These are phyloP conservation scores for Limnephilus auricula DNA, from an alignment of 2,888 invertebrate species.

Conservation along the genomic window DNA sequence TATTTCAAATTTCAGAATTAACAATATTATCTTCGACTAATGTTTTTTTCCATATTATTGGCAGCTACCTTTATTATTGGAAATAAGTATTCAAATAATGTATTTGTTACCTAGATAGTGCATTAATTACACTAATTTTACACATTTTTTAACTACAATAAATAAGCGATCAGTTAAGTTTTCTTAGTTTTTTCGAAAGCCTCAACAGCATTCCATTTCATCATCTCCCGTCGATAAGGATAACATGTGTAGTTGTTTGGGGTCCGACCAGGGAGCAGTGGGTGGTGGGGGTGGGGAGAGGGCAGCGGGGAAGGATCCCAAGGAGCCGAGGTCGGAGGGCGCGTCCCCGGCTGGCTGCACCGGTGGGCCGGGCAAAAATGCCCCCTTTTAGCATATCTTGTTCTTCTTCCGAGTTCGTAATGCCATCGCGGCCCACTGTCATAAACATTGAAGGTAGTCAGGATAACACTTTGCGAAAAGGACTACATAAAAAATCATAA, in stretches of 20 bases:
- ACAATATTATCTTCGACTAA: too few relatives aligned
- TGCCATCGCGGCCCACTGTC: conserved; percentile 45
- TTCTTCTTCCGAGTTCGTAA: conserved; percentile 45
- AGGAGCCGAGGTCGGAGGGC: conserved; percentile 56
- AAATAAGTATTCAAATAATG: too few relatives aligned
- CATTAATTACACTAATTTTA: too few relatives aligned
- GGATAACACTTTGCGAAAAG: conserved; percentile 23
- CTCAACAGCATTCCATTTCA: neutral
- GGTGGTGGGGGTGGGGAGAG: too few relatives aligned
- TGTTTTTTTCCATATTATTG: too few relatives aligned
- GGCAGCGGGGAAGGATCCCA: too few relatives aligned
- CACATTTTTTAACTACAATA: too few relatives aligned
- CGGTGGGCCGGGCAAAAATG: conserved; percentile 59
- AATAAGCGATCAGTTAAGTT: too few relatives aligned
- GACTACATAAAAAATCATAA: neutral
- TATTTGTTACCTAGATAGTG: too few relatives aligned
- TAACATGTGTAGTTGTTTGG: conserved; percentile 23
- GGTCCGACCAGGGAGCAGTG: conserved; percentile 1
- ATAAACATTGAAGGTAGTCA: conserved; percentile 42
- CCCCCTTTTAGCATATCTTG: conserved; percentile 52
- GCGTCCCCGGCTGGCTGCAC: conserved; percentile 47
- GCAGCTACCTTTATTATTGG: too few relatives aligned
- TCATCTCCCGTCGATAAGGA: conserved; percentile 39
- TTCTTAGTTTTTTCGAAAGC: too few relatives aligned
- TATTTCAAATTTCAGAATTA: too few relatives aligned